phyloP scores from a whole-genome alignment of 2,113 vertebrate species.

The Procapra przewalskii region DNA sequence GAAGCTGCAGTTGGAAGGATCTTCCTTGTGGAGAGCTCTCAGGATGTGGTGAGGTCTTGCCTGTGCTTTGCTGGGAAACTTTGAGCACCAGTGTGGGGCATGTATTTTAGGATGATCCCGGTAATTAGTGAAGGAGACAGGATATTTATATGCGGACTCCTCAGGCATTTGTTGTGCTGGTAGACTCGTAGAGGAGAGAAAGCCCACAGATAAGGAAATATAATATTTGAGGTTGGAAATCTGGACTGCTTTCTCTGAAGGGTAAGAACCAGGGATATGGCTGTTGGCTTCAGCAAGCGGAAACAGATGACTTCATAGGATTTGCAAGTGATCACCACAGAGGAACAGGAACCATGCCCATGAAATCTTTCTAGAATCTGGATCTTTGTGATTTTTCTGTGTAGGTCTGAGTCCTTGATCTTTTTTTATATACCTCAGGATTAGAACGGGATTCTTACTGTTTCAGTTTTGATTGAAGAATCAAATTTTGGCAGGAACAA shows the following conservation, averaged over 20 bases:
- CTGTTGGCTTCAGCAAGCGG: not conserved
- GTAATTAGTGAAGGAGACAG: not conserved
- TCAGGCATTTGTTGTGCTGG: not conserved
- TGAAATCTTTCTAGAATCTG: not conserved
- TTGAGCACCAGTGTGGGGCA: not conserved
- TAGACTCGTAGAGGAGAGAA: not conserved
- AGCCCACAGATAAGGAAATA: not conserved
- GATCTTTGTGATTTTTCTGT: not conserved
- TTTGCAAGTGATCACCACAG: not conserved
- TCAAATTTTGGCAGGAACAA: not conserved
- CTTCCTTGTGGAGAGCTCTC: not conserved
- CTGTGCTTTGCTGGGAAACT: not conserved
- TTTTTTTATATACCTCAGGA: not conserved
- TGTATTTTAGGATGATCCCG: no score
- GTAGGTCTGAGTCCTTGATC: not conserved
- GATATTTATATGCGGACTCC: accelerated
- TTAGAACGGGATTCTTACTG: not conserved
- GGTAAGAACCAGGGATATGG: not conserved
- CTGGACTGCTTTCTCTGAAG: not conserved
- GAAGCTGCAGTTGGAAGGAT: not conserved
- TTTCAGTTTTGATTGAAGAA: not conserved
- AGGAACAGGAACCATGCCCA: not conserved
- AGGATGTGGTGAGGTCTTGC: not conserved
- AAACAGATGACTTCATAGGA: not conserved
- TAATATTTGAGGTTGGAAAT: not conserved